A percentile compares a stretch with the other conserved stretches of the same genome.
These are phyloP conservation scores for Urocolius indicus DNA, from an alignment of 2,113 vertebrate genomes.

Conservation along the genomic window DNA sequence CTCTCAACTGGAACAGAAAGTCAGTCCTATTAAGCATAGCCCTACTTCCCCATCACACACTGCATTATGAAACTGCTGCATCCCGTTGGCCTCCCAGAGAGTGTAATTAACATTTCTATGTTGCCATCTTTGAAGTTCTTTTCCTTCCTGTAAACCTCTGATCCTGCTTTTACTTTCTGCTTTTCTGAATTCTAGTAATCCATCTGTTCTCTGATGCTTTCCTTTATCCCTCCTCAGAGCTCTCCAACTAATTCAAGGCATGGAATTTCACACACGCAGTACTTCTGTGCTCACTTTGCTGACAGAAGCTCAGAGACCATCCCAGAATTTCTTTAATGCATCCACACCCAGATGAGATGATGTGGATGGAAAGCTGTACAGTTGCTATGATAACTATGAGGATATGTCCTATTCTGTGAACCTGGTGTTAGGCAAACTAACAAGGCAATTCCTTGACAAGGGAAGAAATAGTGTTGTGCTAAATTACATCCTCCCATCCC, in stretches of 20 bases:
- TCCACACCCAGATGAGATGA: rapidly evolving
- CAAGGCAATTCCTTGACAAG: background rate
- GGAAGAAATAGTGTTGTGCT: background rate
- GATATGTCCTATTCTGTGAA: background rate
- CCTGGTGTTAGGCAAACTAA: background rate
- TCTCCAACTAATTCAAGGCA: background rate
- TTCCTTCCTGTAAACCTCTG: background rate
- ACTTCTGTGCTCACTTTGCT: background rate
- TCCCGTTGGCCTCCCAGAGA: background rate
- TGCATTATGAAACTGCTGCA: background rate
- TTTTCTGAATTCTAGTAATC: background rate
- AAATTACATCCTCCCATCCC: background rate
- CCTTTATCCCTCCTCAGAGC: background rate
- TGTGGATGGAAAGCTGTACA: background rate
- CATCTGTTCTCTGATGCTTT: background rate
- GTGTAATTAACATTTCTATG: background rate
- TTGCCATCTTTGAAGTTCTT: background rate
- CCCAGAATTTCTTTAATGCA: background rate
- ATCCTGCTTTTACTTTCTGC: background rate
- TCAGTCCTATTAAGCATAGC: background rate
- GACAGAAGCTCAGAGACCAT: background rate
- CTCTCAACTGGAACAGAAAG: background rate
- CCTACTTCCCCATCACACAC: background rate
- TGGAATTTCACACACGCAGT: background rate
- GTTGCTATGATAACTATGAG: background rate